Percentiles rank a stretch among this genome's conserved stretches.
Evolutionary conservation across 2,113 vertebrate genomes (phyloP).

Genomic region (Sander vitreus): DNA sequence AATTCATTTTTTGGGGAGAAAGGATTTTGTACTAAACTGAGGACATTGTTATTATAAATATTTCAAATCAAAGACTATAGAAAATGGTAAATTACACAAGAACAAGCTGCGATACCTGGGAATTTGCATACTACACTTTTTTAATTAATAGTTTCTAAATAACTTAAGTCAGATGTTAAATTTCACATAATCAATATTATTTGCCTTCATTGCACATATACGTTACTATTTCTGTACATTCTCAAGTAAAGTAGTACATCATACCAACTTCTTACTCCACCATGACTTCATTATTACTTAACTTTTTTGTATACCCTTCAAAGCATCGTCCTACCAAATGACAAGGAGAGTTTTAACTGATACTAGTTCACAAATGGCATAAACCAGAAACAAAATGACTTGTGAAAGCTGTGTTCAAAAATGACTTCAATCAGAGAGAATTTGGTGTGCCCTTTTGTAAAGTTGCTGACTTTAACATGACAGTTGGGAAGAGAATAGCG

Average conservation of each 20-base stretch:
- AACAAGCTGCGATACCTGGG: not conserved
- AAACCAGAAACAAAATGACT: not conserved
- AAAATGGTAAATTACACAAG: not conserved
- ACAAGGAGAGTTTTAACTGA: not conserved
- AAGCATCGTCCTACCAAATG: not conserved
- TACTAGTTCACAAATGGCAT: not conserved
- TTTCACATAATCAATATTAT: not conserved
- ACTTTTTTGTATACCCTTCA: not conserved
- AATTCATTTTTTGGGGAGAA: not conserved
- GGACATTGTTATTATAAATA: not conserved
- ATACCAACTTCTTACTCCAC: not conserved
- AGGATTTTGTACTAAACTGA: not conserved
- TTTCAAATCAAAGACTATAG: not conserved
- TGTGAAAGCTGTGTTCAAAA: not conserved
- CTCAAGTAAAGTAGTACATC: not conserved
- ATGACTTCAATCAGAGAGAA: not conserved
- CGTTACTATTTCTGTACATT: not conserved
- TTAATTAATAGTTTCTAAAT: not conserved
- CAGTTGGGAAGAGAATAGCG: constrained; percentile 14
- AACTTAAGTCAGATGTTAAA: not conserved
- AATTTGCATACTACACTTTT: not conserved
- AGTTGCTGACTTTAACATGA: constrained; percentile 18
- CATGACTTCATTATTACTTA: not conserved
- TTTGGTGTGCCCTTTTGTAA: not conserved
- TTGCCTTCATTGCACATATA: not conserved